Evolutionary conservation across 2,113 vertebrate genomes (phyloP).

Genomic region (Tympanuchus pallidicinctus): DNA sequence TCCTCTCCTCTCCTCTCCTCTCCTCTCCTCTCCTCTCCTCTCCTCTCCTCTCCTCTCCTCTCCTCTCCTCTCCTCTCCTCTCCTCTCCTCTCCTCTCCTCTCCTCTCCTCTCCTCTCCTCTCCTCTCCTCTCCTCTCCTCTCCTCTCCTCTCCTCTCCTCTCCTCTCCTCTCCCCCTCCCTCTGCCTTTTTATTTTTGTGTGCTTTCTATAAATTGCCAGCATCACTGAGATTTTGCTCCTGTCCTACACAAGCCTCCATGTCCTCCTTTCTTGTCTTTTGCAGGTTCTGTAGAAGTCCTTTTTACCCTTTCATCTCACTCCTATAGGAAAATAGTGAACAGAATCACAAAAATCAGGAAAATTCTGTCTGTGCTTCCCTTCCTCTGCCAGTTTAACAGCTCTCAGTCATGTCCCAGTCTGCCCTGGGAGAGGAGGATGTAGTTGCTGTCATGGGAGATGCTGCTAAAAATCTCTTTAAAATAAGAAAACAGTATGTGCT

Average conservation of each 20-base stretch:
- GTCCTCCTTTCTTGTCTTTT: background rate
- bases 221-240: background rate
- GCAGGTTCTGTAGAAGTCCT: background rate
- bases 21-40: too few species aligned
- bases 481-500: fast-evolving
- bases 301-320: background rate
- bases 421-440: too few species aligned
- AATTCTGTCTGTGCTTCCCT: background rate
- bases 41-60: too few species aligned
- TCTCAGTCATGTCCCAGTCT: background rate
- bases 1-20: too few species aligned
- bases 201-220: background rate
- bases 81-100: too few species aligned
- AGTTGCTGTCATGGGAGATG: background rate
- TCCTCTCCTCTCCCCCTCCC: too few species aligned
- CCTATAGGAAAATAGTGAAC: background rate
- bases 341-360: background rate
- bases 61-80: too few species aligned
- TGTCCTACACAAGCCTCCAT: background rate
- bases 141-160: too few species aligned
- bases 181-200: background rate
- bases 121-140: too few species aligned
- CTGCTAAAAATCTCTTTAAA: background rate
- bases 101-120: too few species aligned
- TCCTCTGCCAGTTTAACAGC: background rate